phyloP scores from a whole-genome alignment of 2,797 vertebrate species.

The Megalops cyprinoides region DNA sequence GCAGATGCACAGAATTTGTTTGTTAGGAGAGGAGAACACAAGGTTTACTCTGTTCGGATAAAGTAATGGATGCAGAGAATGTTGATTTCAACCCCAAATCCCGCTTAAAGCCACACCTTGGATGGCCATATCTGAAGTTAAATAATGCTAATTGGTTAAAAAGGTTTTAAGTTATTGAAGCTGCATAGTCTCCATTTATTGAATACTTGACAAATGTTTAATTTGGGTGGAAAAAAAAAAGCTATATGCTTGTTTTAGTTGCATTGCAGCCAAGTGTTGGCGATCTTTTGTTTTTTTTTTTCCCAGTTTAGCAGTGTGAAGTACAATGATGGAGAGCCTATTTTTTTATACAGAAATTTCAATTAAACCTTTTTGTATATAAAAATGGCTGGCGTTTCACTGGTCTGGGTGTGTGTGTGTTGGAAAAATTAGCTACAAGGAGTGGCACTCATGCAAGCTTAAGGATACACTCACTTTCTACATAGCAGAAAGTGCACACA shows the following conservation, averaged over 20 bases:
- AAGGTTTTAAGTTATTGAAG: conserved; percentile 81
- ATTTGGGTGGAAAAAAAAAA: conserved; percentile 8
- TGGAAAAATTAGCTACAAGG: neutral
- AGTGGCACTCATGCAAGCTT: no score
- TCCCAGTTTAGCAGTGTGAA: conserved; percentile 80
- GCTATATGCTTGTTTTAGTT: conserved; percentile 53
- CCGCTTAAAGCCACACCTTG: conserved; percentile 7
- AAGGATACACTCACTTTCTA: neutral
- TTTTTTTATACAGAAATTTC: conserved; percentile 98
- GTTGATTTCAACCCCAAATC: conserved; percentile 59
- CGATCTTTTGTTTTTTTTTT: conserved; percentile 59
- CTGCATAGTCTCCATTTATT: neutral
- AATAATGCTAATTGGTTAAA: conserved; percentile 64
- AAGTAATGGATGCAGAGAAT: conserved; percentile 69
- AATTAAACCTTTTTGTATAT: conserved; percentile 93
- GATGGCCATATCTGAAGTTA: conserved; percentile 64
- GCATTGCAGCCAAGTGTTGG: conserved; percentile 71
- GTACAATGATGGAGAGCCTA: conserved; percentile 86
- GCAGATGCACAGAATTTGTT: conserved; percentile 77
- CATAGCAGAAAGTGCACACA: neutral
- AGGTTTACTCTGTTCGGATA: conserved; percentile 67
- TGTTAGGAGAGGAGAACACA: conserved; percentile 39
- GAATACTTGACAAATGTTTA: neutral
- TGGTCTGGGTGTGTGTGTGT: conserved; percentile 27
- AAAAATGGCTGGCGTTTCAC: conserved; percentile 56